Base-by-base conservation (phyloP, 2,113 vertebrate species). In the Entelurus aequoreus region DNA sequence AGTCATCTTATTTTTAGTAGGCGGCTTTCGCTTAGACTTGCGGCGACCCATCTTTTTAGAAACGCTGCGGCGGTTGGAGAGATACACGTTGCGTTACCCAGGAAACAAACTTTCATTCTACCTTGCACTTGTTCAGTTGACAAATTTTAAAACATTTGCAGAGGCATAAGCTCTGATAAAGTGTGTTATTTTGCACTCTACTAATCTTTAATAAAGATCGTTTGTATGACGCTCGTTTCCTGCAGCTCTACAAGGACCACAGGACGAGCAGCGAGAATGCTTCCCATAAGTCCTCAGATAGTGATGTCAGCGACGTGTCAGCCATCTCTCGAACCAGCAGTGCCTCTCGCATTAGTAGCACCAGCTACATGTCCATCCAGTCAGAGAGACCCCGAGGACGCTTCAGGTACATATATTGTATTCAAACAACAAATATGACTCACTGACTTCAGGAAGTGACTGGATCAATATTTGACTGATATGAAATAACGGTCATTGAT, bases 351-450 rank as follows among this genome's bases (percentile, higher is more conserved):
- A 94, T 99, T 91, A 99, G 97, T 93, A 99, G 95, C 94, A 98
- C 97, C 92, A 99, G 97, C 92, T 98, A 98, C 92, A 95, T 99
- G 93, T 99, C 96, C 83, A 96, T 99, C 87, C 97, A 99, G 82
- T 99, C 96, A 75, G 97, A 99, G 83, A 94, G 90, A 88, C 95
- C 94, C 69, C 84, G 93, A 70, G 94, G 94, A 85, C 92, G 93
- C 80, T 89, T 95, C 89, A 95, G 96, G 97, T 98, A 88, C 86
- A 28, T 47, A 15, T 13, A 37, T 58, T 16, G 6, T 16, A 40
- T 21, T 28, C 19, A 53, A 6, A 53, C 21, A 7, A 6, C 15
- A 21, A 52, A 11, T 8, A 21, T 6, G 28, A 28, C 28, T 28
- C n/a, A 46, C 28, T 44, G n/a, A 19, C 10, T 42, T 36, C 51